Evolutionary conservation across 2,888 invertebrate species (phyloP), one percentile per base, ranked within the genome.

Genomic region (Notodonta dromedarius): DNA sequence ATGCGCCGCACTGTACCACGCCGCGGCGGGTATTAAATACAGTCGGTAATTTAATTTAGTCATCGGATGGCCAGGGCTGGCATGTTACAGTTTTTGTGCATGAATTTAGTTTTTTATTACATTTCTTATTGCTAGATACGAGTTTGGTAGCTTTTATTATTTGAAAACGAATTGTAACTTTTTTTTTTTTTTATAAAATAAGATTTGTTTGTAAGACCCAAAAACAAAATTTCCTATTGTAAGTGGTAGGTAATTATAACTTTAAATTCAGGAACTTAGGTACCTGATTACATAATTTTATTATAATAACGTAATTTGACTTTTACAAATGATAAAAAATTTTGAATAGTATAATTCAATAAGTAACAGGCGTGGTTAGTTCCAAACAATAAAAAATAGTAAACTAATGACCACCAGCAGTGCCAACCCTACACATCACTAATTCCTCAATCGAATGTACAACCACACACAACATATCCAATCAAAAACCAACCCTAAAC

Each of bases 381-480:
- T 13, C 5, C 53, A 46, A 57, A 66, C 62, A 63, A 66, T 63
- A 71, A 75, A 67, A 63, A 66, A 62, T 54, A 59, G 53, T 58
- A 66, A 54, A 59, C 63, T 54, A 59, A 59, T 58, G 42, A 54
- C 60, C 65, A 60, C 64, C 59, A 48, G 60, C 62, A 57, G 71
- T 56, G 76, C 53, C 84, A 86, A 66, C 88, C 87, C 86, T 88
- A 11, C 80, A 83, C 82, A 88, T 88, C 84, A 82, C 88, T 89
- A 89, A 89, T 89, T 85, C 88, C 74, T 84, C 83, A 85, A 87
- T 87, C 85, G 77, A 86, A 84, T 83, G 79, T 80, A 78, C 76
- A 79, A 70, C 79, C 78, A 75, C 72, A 67, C 55, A 70, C 58
- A 39, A 56, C 9, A 32, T 56, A 51, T 58, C 60, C 63, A 58